Evolutionary conservation across 1,140 invertebrate genomes (phyloP).

Genomic region (Drosophila mayri): DNA sequence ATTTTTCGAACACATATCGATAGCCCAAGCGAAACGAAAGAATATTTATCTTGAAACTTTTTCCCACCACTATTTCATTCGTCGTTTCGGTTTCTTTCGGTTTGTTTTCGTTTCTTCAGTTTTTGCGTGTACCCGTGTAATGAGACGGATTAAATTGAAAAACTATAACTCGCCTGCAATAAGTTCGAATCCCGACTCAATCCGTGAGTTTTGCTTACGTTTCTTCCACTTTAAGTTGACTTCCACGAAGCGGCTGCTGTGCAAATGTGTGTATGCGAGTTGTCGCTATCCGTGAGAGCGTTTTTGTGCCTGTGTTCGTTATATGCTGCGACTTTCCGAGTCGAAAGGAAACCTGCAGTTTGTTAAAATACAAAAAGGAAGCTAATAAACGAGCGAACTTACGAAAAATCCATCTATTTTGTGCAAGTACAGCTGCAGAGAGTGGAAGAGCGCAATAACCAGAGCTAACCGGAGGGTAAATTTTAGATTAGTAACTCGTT

Average conservation of each 20-base stretch:
- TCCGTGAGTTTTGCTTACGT: conserved; percentile 10
- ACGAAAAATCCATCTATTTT: background rate
- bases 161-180: background rate
- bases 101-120: conserved; percentile 48
- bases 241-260: conserved; percentile 25
- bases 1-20: background rate
- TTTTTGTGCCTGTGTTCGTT: conserved; percentile 23
- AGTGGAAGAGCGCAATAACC: background rate
- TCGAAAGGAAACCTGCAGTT: conserved; percentile 24
- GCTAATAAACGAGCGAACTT: background rate
- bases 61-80: background rate
- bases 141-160: conserved; percentile 1
- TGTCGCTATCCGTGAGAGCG: conserved; percentile 12
- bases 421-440: conserved; percentile 5
- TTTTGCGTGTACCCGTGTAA: conserved; percentile 15
- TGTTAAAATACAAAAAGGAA: conserved; percentile 21
- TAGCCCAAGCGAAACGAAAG: background rate
- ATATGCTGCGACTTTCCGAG: conserved; percentile 3
- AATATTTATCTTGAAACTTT: background rate
- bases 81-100: conserved; percentile 25
- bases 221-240: conserved; percentile 1
- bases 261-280: conserved; percentile 12
- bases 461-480: conserved; percentile 5
- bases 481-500: background rate
- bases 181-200: background rate